Evolutionary conservation across 2,113 vertebrate species (phyloP).

Genomic region (Lipophrys pholis): DNA sequence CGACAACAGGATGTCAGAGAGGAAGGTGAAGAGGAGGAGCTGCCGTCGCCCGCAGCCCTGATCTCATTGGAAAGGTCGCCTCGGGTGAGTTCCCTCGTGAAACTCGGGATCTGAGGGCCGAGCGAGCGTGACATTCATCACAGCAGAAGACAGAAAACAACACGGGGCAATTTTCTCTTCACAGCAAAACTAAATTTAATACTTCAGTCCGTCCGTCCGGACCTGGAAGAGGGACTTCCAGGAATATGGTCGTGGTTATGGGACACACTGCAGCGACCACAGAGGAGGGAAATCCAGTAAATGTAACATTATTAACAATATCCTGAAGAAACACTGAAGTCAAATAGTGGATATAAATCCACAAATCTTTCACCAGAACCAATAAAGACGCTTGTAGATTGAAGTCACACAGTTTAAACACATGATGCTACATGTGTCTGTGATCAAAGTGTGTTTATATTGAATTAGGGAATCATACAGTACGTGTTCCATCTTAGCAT

Average conservation of each 20-base stretch:
- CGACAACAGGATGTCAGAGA: constrained; percentile 64
- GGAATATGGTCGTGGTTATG: background rate
- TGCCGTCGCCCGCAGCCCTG: no score
- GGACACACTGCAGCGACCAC: background rate
- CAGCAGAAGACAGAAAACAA: background rate
- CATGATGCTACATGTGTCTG: no score
- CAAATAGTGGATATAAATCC: no score
- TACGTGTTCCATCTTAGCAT: no score
- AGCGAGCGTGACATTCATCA: constrained; percentile 4
- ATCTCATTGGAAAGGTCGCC: constrained; percentile 45
- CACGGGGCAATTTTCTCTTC: background rate
- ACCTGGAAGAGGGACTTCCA: background rate
- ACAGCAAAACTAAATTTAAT: background rate
- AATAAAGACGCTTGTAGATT: no score
- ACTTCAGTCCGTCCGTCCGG: background rate
- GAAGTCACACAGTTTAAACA: no score
- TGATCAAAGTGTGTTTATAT: no score
- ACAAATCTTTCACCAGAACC: no score
- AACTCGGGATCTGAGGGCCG: constrained; percentile 11
- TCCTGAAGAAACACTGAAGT: no score
- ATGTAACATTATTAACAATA: no score
- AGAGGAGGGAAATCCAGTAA: no score
- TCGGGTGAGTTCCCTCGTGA: constrained; percentile 13
- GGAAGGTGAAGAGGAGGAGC: constrained; percentile 36
- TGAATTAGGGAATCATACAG: no score